Evolutionary conservation across 2,888 invertebrate genomes (phyloP).

Genomic region (Glaucopsyche alexis): DNA sequence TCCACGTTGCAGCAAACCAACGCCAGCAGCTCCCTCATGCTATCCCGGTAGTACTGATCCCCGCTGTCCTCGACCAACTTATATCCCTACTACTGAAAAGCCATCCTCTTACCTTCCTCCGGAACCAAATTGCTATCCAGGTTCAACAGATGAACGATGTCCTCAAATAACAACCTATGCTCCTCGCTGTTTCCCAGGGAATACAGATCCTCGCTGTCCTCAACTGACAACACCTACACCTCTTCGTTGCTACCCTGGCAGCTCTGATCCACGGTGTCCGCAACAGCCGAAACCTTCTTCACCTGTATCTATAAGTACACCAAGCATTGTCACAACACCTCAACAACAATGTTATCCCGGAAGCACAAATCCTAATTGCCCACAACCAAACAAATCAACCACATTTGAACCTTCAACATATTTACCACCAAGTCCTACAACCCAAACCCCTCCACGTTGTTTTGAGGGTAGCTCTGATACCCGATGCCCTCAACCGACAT

Average conservation of each 20-base stretch:
- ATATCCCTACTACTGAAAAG: slow-evolving; percentile 42
- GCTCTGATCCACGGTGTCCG: slow-evolving; percentile 52
- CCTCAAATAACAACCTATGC: slow-evolving; percentile 45
- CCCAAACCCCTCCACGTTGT: slow-evolving; percentile 40
- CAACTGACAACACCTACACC: slow-evolving; percentile 44
- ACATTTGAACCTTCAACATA: slow-evolving; percentile 45
- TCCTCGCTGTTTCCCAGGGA: slow-evolving; percentile 53
- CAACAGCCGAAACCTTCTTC: slow-evolving; percentile 44
- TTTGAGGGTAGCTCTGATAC: slow-evolving; percentile 42
- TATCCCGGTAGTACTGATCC: slow-evolving; percentile 50
- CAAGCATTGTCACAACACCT: slow-evolving; percentile 42
- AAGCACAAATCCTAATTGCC: slow-evolving; percentile 50
- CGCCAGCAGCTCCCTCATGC: slow-evolving; percentile 55
- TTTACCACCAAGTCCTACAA: slow-evolving; percentile 39
- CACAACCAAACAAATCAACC: slow-evolving; percentile 45
- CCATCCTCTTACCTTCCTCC: slow-evolving; percentile 47
- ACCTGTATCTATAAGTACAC: slow-evolving; percentile 44
- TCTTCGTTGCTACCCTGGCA: slow-evolving; percentile 45
- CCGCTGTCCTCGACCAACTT: slow-evolving; percentile 44
- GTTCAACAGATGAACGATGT: slow-evolving; percentile 49
- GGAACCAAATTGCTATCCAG: slow-evolving; percentile 49
- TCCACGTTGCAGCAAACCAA: slow-evolving; percentile 54
- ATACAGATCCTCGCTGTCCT: slow-evolving; percentile 52
- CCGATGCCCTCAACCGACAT: slow-evolving; percentile 45
- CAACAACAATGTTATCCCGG: slow-evolving; percentile 42